phyloP scores from a whole-genome alignment of 2,797 vertebrate genomes.

The Enteromius paludinosus region DNA sequence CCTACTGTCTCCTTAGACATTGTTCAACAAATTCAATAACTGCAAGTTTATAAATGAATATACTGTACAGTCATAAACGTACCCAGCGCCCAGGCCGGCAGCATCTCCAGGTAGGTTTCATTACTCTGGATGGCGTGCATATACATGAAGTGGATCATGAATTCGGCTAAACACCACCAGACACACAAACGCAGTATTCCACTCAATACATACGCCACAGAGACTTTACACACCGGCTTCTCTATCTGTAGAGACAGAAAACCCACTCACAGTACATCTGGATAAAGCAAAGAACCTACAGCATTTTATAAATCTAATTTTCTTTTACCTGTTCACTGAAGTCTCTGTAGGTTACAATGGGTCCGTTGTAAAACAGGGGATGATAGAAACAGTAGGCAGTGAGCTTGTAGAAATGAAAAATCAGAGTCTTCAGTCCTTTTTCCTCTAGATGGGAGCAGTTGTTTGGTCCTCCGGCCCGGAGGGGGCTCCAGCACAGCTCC shows the following conservation, averaged over 20 bases:
- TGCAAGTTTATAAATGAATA: background rate
- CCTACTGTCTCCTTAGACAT: no score
- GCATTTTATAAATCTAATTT: background rate
- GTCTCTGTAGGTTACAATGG: constrained; percentile 86
- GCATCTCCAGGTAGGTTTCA: constrained; percentile 82
- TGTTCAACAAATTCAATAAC: background rate
- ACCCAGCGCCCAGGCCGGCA: constrained; percentile 92
- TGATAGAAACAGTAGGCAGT: constrained; percentile 94
- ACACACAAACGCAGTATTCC: constrained; percentile 81
- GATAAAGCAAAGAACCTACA: background rate
- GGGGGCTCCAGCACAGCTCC: constrained; percentile 84
- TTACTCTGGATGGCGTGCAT: constrained; percentile 91
- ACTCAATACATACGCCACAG: constrained; percentile 64
- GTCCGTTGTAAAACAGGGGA: constrained; percentile 94
- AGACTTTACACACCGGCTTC: constrained; percentile 68
- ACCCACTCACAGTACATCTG: background rate
- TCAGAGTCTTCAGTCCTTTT: constrained; percentile 45
- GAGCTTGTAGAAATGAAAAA: constrained; percentile 82
- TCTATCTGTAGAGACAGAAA: constrained; percentile 79
- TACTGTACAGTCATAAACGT: constrained; percentile 59
- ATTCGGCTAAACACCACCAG: constrained; percentile 93
- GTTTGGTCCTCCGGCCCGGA: constrained; percentile 50
- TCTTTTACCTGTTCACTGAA: constrained; percentile 85
- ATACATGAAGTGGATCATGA: constrained; percentile 93
- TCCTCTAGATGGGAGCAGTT: constrained; percentile 53